Base-by-base conservation (phyloP, 2,888 invertebrate species). In the Deilephila elpenor region DNA sequence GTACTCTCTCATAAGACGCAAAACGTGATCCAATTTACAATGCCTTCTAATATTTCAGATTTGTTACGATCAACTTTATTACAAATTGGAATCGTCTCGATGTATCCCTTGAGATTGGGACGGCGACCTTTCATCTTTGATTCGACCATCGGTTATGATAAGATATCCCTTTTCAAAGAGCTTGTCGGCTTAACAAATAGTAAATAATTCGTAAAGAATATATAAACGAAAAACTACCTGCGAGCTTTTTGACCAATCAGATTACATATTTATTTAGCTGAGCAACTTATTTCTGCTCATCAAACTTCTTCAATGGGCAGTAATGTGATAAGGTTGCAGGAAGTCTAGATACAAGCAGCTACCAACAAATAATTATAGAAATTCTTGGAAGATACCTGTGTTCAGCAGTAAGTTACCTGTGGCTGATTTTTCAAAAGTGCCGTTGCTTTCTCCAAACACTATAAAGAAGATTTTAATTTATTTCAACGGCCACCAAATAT, bases 11-110 rank as follows among this genome's bases (percentile, higher is more conserved):
- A 80, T 83, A 85, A 85, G 83, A 85, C 86, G 85, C 89, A 88
- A 90, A 89, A 90, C 90, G 91, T 91, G 91, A 91, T 89, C 91
- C 88, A 90, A 90, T 90, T 90, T 88, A 87, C 86, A 88, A 88
- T 87, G 88, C 85, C 86, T 85, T 86, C 87, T 87, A 89, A 91
- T 90, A 91, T 90, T 90, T 86, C 86, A 89, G 89, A 89, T 90
- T 90, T 90, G 89, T 89, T 89, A 88, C 91, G 88, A 88, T 87
- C 88, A 85, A 91, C 85, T 91, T 91, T 91, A 91, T 90, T 90
- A 91, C 91, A 88, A 88, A 91, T 91, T 91, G 90, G 89, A 89
- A 89, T 86, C 84, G 84, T 84, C 86, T 87, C 86, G 80, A 87
- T 89, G 86, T 87, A 85, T 89, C 90, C 87, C 88, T 76, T 32